Percentiles rank a stretch among this genome's conserved stretches.
phyloP scores from a whole-genome alignment of 2,113 vertebrate species.

The Eulacestoma nigropectus region DNA sequence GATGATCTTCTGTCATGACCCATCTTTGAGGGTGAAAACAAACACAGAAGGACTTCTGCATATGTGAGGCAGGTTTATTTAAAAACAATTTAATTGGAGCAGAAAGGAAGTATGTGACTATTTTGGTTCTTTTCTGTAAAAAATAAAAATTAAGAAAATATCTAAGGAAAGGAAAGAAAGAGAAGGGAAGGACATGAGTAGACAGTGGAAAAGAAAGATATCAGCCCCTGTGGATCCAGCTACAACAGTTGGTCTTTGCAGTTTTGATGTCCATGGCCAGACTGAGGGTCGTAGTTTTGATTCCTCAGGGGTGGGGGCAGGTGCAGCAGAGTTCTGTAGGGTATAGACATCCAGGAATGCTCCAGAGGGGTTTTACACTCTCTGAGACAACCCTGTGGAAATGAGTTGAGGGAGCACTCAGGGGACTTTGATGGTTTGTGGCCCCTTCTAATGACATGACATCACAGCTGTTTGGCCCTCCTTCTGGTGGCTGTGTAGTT shows the following conservation, averaged over 20 bases:
- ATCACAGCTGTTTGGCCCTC: background rate
- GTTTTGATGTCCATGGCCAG: background rate
- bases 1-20: background rate
- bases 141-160: background rate
- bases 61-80: background rate
- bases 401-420: background rate
- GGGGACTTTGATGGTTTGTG: background rate
- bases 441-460: background rate
- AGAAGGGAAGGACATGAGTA: background rate
- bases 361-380: background rate
- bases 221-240: background rate
- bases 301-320: accelerated
- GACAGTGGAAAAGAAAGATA: background rate
- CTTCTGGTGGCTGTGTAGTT: background rate
- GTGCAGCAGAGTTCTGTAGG: background rate
- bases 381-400: background rate
- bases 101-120: background rate
- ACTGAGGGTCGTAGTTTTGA: accelerated
- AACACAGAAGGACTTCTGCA: background rate
- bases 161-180: background rate
- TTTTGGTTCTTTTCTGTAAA: background rate
- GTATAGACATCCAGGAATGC: background rate
- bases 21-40: background rate
- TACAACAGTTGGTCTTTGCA: background rate
- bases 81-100: background rate